Evolutionary conservation across 2,113 vertebrate species (phyloP).

Genomic region (Origma solitaria): DNA sequence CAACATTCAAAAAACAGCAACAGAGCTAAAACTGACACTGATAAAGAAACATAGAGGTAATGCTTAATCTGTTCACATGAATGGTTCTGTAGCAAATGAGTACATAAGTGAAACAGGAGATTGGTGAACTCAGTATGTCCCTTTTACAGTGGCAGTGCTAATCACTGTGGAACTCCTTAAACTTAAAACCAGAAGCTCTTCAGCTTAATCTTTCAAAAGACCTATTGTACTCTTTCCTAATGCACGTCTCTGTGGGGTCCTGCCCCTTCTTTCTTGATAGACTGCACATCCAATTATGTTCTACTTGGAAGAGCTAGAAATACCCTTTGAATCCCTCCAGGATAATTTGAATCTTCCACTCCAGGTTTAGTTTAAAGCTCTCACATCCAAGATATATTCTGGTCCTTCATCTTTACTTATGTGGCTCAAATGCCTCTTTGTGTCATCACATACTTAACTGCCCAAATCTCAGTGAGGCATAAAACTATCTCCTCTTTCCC

Average conservation of each 20-base stretch:
- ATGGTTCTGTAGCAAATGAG: neutral
- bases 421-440: neutral
- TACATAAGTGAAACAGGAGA: neutral
- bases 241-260: neutral
- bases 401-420: neutral
- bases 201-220: neutral
- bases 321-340: neutral
- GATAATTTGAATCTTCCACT: neutral
- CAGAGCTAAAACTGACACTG: neutral
- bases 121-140: neutral
- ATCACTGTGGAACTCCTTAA: neutral
- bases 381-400: neutral
- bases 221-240: neutral
- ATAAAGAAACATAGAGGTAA: neutral
- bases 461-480: neutral
- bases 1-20: neutral
- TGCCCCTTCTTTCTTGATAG: neutral
- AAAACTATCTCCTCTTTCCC: neutral
- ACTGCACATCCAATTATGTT: neutral
- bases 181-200: neutral
- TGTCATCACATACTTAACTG: neutral
- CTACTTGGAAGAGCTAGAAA: neutral
- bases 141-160: neutral
- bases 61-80: neutral
- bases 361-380: neutral